Conservation (phyloP, 2,113 vertebrate genomes). For the Anoplopoma fimbria region DNA sequence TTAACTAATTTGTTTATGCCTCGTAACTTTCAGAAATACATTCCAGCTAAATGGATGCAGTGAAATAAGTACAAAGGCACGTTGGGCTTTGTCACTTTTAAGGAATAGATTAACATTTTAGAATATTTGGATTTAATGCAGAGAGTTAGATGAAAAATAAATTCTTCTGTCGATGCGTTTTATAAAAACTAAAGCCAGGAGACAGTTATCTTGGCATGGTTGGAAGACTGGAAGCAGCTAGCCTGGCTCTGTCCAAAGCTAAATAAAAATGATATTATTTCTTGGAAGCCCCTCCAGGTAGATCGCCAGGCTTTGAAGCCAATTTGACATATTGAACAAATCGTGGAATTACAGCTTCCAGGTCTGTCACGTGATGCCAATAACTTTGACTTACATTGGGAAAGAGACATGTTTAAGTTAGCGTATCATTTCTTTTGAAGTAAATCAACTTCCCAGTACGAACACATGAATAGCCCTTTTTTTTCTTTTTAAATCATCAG, state of each 20-base stretch:
- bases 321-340: no score
- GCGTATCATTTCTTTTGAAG: no score
- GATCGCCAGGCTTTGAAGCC: no score
- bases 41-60: not conserved
- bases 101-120: not conserved
- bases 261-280: not conserved
- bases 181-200: not conserved
- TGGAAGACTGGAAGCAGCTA: not conserved
- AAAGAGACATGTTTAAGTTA: no score
- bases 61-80: not conserved
- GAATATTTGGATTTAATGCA: not conserved
- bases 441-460: no score
- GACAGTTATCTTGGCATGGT: not conserved
- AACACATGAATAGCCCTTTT: no score
- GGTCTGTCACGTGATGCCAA: no score
- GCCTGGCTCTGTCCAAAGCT: not conserved
- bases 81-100: not conserved
- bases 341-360: no score
- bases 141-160: not conserved
- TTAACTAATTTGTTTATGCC: constrained; percentile 3
- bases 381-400: no score
- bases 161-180: not conserved
- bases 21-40: constrained; percentile 1
- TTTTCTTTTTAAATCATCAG: no score
- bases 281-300: not conserved